A percentile compares a stretch with the other conserved stretches of the same genome.
phyloP scores from a whole-genome alignment of 2,113 vertebrate genomes.

The Sinocyclocheilus anshuiensis region DNA sequence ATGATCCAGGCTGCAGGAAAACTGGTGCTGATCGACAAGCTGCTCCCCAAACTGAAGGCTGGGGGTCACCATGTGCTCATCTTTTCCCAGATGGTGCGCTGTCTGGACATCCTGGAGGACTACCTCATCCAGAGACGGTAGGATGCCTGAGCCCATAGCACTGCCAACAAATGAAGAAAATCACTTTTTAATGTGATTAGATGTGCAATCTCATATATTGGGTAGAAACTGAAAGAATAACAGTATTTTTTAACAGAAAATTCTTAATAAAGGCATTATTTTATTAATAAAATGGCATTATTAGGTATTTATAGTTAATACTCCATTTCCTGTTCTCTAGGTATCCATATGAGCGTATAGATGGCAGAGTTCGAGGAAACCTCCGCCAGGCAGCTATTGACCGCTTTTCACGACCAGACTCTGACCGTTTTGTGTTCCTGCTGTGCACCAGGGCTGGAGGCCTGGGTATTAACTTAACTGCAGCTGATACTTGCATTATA shows the following conservation, averaged over 20 bases:
- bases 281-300: too few species aligned
- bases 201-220: not conserved
- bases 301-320: not conserved
- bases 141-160: not conserved
- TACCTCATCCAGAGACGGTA: conserved; percentile 99
- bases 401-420: conserved; percentile 96
- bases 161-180: not conserved
- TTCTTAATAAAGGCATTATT: not conserved
- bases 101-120: conserved; percentile 99
- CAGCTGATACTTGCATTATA: conserved; percentile 89
- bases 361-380: conserved; percentile 95
- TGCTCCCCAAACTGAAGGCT: conserved; percentile 98
- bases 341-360: conserved; percentile 95
- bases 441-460: conserved; percentile 96
- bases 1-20: conserved; percentile 99
- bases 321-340: conserved; percentile 67
- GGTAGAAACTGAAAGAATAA: not conserved
- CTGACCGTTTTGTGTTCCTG: conserved; percentile 97
- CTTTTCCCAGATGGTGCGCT: conserved; percentile 99
- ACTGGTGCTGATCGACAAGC: conserved; percentile 98
- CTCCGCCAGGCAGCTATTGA: conserved; percentile 98
- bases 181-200: not conserved
- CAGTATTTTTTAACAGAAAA: not conserved
- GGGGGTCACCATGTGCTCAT: conserved; percentile 97
- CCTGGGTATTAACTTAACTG: conserved; percentile 97